Conservation (phyloP, 2,797 vertebrate species). For the Balearica regulorum region DNA sequence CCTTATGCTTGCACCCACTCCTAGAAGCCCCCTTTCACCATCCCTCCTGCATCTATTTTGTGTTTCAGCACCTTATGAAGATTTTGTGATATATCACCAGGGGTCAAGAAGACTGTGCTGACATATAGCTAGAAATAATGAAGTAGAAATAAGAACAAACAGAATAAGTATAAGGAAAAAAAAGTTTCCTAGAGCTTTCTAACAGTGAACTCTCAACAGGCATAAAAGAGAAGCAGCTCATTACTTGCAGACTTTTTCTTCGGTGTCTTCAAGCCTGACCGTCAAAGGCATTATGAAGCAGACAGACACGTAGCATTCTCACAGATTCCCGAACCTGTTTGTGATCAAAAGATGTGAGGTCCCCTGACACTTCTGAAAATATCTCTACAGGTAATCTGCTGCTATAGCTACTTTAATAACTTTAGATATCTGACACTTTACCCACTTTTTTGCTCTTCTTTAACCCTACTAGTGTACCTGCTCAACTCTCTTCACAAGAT, state of each 20-base stretch:
- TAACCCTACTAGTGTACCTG: neutral
- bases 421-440: neutral
- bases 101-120: neutral
- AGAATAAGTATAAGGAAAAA: neutral
- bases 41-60: neutral
- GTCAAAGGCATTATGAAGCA: neutral
- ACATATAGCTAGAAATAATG: neutral
- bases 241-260: neutral
- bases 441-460: neutral
- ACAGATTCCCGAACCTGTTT: neutral
- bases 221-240: neutral
- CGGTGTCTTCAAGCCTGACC: neutral
- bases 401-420: neutral
- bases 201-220: neutral
- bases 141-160: neutral
- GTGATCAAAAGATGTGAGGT: neutral
- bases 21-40: neutral
- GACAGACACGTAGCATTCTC: neutral
- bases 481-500: neutral
- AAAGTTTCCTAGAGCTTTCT: neutral
- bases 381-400: neutral
- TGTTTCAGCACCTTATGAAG: neutral
- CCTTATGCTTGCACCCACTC: neutral
- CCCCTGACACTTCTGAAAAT: neutral
- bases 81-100: neutral